Percentiles rank a stretch among this genome's conserved stretches.
phyloP scores from a whole-genome alignment of 1,140 invertebrate genomes.

The Elymnias hypermnestra region DNA sequence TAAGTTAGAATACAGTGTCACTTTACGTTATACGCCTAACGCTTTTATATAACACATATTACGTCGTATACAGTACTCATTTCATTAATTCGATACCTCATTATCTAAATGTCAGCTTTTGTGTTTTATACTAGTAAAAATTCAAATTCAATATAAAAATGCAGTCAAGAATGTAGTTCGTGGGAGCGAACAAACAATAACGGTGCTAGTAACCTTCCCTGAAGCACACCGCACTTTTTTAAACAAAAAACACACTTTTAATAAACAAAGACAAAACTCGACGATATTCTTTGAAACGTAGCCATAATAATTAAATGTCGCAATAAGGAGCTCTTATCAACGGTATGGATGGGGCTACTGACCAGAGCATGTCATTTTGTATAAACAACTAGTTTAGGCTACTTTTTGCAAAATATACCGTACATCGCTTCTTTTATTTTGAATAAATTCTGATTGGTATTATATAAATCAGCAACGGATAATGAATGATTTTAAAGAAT shows the following conservation, averaged over 20 bases:
- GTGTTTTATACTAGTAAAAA: no score
- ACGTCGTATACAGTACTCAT: no score
- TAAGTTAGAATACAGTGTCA: no score
- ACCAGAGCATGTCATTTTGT: slow-evolving; percentile 39
- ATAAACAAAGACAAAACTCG: slow-evolving; percentile 38
- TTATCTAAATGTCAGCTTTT: no score
- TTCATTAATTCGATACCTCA: no score
- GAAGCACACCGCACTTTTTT: not conserved
- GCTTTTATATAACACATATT: no score
- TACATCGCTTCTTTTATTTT: slow-evolving; percentile 19
- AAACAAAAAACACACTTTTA: slow-evolving; percentile 14
- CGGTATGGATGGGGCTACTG: slow-evolving; percentile 43
- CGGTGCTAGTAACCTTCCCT: not conserved
- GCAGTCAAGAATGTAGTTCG: no score
- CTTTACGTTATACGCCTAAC: no score
- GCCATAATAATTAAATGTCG: slow-evolving; percentile 65
- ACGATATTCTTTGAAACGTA: slow-evolving; percentile 44
- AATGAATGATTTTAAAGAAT: not conserved
- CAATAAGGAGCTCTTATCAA: slow-evolving; percentile 58
- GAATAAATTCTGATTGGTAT: not conserved
- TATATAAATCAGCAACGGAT: slow-evolving; percentile 28
- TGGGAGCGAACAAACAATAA: no score
- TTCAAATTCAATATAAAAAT: no score
- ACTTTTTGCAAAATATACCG: not conserved
- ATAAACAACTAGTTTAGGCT: slow-evolving; percentile 12